These are phyloP conservation scores for Mungos mungo DNA, from an alignment of 2,113 vertebrate species.

Conservation along the genomic window DNA sequence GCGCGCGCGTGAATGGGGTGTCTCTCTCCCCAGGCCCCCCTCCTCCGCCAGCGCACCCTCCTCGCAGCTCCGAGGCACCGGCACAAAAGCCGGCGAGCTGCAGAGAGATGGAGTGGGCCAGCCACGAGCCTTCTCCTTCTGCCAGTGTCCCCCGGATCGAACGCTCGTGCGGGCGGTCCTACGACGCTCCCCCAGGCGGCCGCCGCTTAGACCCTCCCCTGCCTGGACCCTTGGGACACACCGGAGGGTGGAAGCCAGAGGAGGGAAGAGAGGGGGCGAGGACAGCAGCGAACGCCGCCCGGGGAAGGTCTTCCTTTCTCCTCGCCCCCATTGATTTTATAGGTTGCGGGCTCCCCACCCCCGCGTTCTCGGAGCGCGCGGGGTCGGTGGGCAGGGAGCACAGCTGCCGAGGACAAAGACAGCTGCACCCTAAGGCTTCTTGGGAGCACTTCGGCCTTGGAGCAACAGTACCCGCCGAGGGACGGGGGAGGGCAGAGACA, in stretches of 20 bases:
- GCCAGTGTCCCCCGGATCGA: neutral
- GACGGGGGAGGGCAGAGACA: neutral
- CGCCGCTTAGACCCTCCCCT: neutral
- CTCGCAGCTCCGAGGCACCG: conserved; percentile 70
- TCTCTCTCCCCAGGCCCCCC: conserved; percentile 10
- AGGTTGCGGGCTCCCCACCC: conserved; percentile 15
- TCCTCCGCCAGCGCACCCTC: conserved; percentile 51
- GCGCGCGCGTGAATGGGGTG: conserved; percentile 44
- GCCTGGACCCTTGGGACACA: neutral
- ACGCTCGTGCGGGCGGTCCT: fast-evolving
- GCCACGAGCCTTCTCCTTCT: neutral
- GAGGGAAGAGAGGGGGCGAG: neutral
- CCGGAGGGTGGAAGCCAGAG: neutral
- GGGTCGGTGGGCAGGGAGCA: neutral
- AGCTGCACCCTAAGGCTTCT: conserved; percentile 11
- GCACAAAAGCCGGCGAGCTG: conserved; percentile 63
- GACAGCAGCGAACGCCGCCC: neutral
- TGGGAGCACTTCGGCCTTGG: neutral
- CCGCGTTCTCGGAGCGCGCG: neutral
- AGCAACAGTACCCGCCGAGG: neutral
- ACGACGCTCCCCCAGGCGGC: fast-evolving
- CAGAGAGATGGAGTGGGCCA: neutral
- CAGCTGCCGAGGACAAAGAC: conserved; percentile 59
- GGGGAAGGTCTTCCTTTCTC: conserved; percentile 19
- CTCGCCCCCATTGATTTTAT: neutral